phyloP scores from a whole-genome alignment of 2,113 vertebrate genomes.

The Erythrolamprus reginae region DNA sequence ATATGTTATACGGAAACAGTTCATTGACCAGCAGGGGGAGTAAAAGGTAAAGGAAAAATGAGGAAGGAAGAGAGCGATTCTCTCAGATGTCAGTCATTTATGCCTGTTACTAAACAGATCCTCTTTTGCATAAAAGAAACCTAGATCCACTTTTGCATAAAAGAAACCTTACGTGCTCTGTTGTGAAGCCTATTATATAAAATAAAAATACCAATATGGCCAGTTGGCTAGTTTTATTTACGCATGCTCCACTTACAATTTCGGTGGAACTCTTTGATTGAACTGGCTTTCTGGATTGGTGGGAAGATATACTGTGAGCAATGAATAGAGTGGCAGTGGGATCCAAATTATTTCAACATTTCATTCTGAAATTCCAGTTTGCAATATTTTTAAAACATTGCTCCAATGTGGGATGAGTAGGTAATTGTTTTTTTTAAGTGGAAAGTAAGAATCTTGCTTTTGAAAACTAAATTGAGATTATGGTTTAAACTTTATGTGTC shows the following conservation, averaged over 20 bases:
- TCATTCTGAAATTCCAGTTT: background rate
- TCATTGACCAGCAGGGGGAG: slow-evolving; percentile 1
- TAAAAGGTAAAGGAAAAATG: background rate
- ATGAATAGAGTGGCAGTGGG: background rate
- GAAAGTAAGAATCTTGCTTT: background rate
- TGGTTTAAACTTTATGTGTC: background rate
- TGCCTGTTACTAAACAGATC: background rate
- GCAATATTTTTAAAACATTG: background rate
- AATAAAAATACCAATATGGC: background rate
- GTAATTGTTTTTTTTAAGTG: too few relatives aligned
- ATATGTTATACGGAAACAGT: background rate
- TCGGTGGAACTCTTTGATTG: background rate
- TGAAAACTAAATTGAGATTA: background rate
- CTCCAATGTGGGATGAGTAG: too few relatives aligned
- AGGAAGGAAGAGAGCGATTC: background rate
- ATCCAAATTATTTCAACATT: background rate
- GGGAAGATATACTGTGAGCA: background rate
- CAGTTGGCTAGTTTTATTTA: background rate
- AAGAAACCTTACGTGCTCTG: background rate
- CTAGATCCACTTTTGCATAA: background rate
- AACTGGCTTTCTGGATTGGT: background rate
- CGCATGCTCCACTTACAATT: background rate
- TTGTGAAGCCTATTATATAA: background rate
- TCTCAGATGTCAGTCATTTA: background rate
- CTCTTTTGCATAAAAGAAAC: too few relatives aligned